Base-by-base conservation (phyloP, 2,888 invertebrate genomes). In the Mycalesis mineus region DNA sequence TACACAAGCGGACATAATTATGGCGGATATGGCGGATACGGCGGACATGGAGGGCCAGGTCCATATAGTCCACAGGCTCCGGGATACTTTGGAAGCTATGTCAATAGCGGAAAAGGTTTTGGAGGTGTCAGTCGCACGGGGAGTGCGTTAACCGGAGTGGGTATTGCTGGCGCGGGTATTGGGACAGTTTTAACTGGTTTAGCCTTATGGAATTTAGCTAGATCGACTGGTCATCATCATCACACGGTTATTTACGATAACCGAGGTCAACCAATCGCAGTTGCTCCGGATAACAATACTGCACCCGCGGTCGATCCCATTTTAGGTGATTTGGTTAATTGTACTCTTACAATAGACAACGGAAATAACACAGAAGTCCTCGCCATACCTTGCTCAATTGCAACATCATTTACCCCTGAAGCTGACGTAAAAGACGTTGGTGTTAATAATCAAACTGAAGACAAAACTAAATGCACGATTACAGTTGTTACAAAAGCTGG, bases 241-340 rank as follows among this genome's bases (percentile, higher is more conserved):
- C 86, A 90, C 61, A 88, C 90, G 11, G 87, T 90, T 11, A 78
- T 90, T 57, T 89, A 90, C 60, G 88, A 90, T 63, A 86, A 90
- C 52, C 78, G 85, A 67, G 88, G 86, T 7, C 86, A 87, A 67
- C 88, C 89, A 7, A 81, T 88, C 9, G 88, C 83, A 29, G 88
- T 88, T 22, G 80, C 83, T 31, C 81, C 88, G 8, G 75, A 68
- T 48, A 85, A 86, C 63, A 75, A 72, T 57, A 81, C 82, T 15
- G 67, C 75, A 39, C 65, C 80, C 7, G 75, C 68, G 41, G 70
- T 75, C 1, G 86, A 88, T 67, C 76, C 90, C 13, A 77, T 89
- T 59, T 73, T 88, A 62, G 79, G 80, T 6, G 83, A 90, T 70
- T 78, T 90, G 56, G 78, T 80, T 1, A 90, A 90, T 66, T 90